Conservation (phyloP, 2,888 invertebrate species). For the Amiota communis region DNA sequence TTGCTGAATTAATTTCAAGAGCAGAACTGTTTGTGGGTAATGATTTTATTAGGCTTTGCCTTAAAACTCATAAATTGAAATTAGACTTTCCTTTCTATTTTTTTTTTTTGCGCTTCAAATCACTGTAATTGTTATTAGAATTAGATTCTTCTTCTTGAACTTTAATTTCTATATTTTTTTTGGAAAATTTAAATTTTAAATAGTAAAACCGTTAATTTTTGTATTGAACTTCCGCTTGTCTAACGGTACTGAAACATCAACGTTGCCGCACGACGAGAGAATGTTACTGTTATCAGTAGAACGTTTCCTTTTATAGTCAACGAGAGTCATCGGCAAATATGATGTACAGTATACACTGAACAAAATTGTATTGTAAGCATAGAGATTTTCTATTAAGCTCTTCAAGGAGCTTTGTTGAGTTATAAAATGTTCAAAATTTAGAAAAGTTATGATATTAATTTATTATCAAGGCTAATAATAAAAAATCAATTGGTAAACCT, state of each 20-base stretch:
- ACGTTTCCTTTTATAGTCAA: conserved; percentile 71
- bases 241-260: conserved; percentile 54
- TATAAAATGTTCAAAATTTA: too few species aligned
- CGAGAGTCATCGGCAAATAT: conserved; percentile 22
- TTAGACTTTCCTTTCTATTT: neutral
- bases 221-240: conserved; percentile 42
- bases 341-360: conserved; percentile 10
- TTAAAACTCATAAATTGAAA: conserved; percentile 2
- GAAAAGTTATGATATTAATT: too few species aligned
- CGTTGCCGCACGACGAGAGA: conserved; percentile 66
- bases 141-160: too few species aligned
- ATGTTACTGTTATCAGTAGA: conserved; percentile 68
- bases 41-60: too few species aligned
- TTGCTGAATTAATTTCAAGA: neutral
- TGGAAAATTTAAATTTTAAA: neutral
- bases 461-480: too few species aligned
- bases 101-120: neutral
- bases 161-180: neutral
- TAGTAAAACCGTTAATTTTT: conserved; percentile 39
- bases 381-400: too few species aligned
- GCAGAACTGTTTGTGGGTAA: neutral
- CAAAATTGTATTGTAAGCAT: neutral
- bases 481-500: too few species aligned
- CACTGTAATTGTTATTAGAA: neutral
- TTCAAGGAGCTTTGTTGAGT: too few species aligned